Conservation (phyloP, 2,888 invertebrate genomes). For the Falcaria lacertinaria region DNA sequence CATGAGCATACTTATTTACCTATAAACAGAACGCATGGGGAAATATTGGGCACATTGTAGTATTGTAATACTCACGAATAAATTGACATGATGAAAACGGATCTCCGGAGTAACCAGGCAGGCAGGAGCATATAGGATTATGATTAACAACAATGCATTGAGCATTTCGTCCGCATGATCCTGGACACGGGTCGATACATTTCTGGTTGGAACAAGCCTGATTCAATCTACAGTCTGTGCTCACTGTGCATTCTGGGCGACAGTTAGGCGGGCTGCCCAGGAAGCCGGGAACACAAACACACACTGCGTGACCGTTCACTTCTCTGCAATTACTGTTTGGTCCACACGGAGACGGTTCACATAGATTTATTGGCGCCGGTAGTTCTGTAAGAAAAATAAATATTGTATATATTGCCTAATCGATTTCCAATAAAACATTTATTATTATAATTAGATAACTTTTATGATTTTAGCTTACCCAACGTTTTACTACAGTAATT, state of each 20-base stretch:
- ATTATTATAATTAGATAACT: constrained; percentile 4
- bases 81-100: constrained; percentile 84
- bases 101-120: constrained; percentile 83
- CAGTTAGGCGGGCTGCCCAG: constrained; percentile 86
- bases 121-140: constrained; percentile 83
- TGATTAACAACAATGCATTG: constrained; percentile 82
- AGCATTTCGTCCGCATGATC: constrained; percentile 83
- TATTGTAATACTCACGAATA: constrained; percentile 53
- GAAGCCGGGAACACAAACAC: constrained; percentile 84
- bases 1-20: too few relatives aligned
- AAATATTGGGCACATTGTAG: neutral
- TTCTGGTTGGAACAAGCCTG: constrained; percentile 87
- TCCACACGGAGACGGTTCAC: constrained; percentile 81
- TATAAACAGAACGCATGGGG: neutral
- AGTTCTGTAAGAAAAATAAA: constrained; percentile 37
- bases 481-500: constrained; percentile 73
- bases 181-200: constrained; percentile 87
- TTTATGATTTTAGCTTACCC: too few relatives aligned
- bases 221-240: constrained; percentile 84
- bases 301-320: constrained; percentile 84
- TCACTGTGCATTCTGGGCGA: constrained; percentile 88
- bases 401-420: neutral
- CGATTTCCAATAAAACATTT: neutral
- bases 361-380: constrained; percentile 40
- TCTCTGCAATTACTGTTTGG: constrained; percentile 86